Conservation (phyloP, 2,113 vertebrate genomes). For the Gnathonemus longibarbis region DNA sequence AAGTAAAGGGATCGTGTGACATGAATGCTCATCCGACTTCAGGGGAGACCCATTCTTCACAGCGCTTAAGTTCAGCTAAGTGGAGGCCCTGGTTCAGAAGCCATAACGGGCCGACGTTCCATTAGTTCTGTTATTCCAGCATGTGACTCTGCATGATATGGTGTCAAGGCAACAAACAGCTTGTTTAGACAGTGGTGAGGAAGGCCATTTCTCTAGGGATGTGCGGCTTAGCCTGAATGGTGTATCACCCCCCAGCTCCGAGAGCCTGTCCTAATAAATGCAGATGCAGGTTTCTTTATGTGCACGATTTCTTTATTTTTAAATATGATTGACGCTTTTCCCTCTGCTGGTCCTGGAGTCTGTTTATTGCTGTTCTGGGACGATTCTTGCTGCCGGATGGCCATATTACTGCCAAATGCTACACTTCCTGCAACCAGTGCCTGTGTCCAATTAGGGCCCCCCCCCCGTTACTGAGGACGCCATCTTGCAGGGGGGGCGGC, state of each 20-base stretch:
- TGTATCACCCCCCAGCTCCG: background rate
- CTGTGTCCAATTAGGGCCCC: slow-evolving; percentile 25
- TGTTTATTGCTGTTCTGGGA: slow-evolving; percentile 31
- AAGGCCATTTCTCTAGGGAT: background rate
- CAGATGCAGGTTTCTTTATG: background rate
- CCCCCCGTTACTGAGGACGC: background rate
- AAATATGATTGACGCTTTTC: slow-evolving; percentile 21
- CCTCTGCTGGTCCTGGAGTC: background rate
- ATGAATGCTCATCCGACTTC: slow-evolving; percentile 24
- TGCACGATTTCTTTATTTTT: background rate
- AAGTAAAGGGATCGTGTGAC: slow-evolving; percentile 47
- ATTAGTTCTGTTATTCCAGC: background rate
- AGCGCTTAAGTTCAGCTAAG: slow-evolving; percentile 34
- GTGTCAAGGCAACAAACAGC: background rate
- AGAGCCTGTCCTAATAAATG: background rate
- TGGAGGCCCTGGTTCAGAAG: slow-evolving; percentile 27
- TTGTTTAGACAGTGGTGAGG: background rate
- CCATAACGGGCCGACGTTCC: slow-evolving; percentile 17
- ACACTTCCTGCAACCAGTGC: background rate
- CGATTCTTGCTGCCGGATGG: slow-evolving; percentile 19
- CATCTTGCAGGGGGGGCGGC: background rate
- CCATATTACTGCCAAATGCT: background rate
- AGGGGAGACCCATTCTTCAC: slow-evolving; percentile 35
- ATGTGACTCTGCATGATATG: background rate
- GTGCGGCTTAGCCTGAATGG: background rate